These are phyloP conservation scores for Calcarius lapponicus DNA, from an alignment of 2,797 vertebrate species.

Conservation along the genomic window DNA sequence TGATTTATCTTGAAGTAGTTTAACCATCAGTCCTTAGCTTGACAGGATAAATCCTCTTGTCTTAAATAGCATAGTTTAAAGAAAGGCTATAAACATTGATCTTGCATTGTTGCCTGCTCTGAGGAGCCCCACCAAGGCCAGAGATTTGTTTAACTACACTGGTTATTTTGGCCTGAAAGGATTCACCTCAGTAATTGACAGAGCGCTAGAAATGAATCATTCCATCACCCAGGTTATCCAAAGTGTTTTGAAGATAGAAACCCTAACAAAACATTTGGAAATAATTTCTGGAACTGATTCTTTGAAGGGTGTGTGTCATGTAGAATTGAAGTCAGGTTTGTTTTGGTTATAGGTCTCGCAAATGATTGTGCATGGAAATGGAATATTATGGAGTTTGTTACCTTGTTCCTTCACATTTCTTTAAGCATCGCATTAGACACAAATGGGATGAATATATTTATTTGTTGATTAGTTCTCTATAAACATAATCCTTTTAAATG, in stretches of 20 bases:
- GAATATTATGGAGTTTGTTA: neutral
- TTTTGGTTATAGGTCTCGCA: neutral
- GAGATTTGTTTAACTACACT: neutral
- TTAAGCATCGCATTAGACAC: neutral
- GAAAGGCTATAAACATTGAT: neutral
- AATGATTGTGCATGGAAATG: neutral
- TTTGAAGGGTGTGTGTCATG: neutral
- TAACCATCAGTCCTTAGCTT: neutral
- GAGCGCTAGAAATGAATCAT: neutral
- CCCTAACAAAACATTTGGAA: slow-evolving; percentile 7
- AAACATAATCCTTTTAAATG: neutral
- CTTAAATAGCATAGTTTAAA: neutral
- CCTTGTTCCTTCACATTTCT: neutral
- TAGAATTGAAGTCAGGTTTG: slow-evolving; percentile 3
- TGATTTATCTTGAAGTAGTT: neutral
- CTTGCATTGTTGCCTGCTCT: neutral
- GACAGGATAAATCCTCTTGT: neutral
- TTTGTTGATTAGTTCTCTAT: neutral
- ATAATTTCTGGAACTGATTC: slow-evolving; percentile 15
- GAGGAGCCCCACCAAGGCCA: neutral
- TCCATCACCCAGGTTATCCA: slow-evolving; percentile 10
- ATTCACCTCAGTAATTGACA: neutral
- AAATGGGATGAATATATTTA: neutral
- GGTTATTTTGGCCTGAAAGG: neutral
- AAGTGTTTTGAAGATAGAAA: slow-evolving; percentile 11